phyloP scores from a whole-genome alignment of 2,113 vertebrate species.

The Labeo catla region DNA sequence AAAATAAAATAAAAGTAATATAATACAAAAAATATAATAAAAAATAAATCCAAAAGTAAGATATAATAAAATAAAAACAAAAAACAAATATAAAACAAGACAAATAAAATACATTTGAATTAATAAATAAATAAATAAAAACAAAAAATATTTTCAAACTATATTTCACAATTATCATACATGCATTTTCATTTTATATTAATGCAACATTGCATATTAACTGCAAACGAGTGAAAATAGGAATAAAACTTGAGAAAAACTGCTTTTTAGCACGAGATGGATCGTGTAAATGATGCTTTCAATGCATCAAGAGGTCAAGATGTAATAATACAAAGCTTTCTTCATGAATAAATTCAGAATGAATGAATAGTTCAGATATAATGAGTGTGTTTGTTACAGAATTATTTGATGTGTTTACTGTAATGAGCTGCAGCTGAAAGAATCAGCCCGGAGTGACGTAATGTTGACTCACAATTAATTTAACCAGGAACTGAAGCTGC shows the following conservation, averaged over 20 bases:
- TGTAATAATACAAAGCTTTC: background rate
- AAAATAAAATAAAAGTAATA: too few relatives aligned
- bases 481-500: background rate
- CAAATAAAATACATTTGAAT: background rate
- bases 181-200: too few relatives aligned
- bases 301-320: background rate
- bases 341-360: background rate
- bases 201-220: too few relatives aligned
- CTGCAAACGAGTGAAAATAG: background rate
- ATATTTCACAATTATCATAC: too few relatives aligned
- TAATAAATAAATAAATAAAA: background rate
- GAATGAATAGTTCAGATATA: background rate
- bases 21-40: too few relatives aligned
- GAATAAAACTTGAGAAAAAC: background rate
- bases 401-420: background rate
- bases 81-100: too few relatives aligned
- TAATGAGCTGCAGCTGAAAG: background rate
- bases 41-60: too few relatives aligned
- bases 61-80: background rate
- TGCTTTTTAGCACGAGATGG: background rate
- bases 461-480: background rate
- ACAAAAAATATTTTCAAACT: too few relatives aligned
- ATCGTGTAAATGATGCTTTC: background rate
- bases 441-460: background rate
- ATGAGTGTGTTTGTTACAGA: background rate